A percentile compares a stretch with the other conserved stretches of the same genome.
These are phyloP conservation scores for Macropis europaea DNA, from an alignment of 2,888 invertebrate species.

Conservation along the genomic window DNA sequence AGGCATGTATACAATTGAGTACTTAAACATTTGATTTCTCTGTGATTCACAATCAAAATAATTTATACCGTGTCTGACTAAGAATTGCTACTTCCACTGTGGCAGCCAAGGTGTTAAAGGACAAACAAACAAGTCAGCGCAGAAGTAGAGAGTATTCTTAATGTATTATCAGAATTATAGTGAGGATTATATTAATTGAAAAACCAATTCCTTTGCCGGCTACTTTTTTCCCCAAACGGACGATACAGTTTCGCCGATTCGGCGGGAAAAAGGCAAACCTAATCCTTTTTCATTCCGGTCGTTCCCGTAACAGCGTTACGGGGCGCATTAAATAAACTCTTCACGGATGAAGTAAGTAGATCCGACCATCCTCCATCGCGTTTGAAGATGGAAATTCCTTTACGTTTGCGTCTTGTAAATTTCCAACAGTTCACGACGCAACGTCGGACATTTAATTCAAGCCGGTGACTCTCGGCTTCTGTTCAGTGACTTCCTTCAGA, in stretches of 20 bases:
- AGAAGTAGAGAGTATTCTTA: too few relatives aligned
- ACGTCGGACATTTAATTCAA: constrained; percentile 23
- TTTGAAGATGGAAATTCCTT: constrained; percentile 40
- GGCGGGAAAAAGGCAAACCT: neutral
- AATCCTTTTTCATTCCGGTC: constrained; percentile 23
- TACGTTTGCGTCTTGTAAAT: constrained; percentile 10
- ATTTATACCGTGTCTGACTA: too few relatives aligned
- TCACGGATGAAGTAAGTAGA: constrained; percentile 37
- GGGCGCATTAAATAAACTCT: constrained; percentile 44
- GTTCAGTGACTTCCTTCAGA: too few relatives aligned
- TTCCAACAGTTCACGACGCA: neutral
- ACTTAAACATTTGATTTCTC: too few relatives aligned
- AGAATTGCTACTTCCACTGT: too few relatives aligned
- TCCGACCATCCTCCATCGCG: constrained; percentile 5
- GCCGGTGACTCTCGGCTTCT: neutral
- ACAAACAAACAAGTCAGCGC: too few relatives aligned
- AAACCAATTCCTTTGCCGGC: neutral
- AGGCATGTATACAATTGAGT: too few relatives aligned
- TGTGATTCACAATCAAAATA: too few relatives aligned
- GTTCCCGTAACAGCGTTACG: constrained; percentile 24
- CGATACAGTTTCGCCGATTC: neutral
- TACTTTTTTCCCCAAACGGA: neutral
- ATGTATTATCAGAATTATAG: too few relatives aligned
- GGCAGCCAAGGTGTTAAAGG: too few relatives aligned
- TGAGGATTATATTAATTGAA: neutral